These are phyloP conservation scores for Cyclophora punctaria DNA, from an alignment of 2,888 invertebrate species.

Conservation along the genomic window DNA sequence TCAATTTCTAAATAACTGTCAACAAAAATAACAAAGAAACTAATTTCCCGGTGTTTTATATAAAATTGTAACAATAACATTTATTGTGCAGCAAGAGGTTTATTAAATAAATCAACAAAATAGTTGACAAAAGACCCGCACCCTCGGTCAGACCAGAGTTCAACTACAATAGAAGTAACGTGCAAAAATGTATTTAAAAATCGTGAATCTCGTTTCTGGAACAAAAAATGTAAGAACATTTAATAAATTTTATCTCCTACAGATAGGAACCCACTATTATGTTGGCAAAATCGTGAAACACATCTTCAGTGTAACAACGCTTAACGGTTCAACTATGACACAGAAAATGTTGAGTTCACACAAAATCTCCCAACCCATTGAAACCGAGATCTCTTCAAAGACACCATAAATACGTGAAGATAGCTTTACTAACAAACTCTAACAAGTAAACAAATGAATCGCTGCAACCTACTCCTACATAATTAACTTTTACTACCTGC, in stretches of 20 bases:
- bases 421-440: not conserved
- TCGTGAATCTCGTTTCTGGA: conserved; percentile 18
- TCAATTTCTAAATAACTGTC: no score
- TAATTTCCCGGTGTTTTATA: no score
- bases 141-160: conserved; percentile 13
- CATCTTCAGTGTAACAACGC: conserved; percentile 33
- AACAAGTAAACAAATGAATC: no score
- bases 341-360: conserved; percentile 34
- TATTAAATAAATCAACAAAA: not conserved
- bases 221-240: conserved; percentile 23
- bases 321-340: conserved; percentile 69
- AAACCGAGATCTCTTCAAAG: conserved; percentile 11
- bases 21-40: no score
- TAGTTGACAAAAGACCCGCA: conserved; percentile 9
- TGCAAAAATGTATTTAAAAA: conserved; percentile 16
- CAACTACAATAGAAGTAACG: conserved; percentile 14
- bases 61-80: no score
- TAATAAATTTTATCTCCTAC: conserved; percentile 31
- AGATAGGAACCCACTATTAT: conserved; percentile 30
- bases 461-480: no score
- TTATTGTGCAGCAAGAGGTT: no score
- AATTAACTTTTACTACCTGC: no score
- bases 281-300: conserved; percentile 47
- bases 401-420: conserved; percentile 3
- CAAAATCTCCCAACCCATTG: conserved; percentile 20